Percentiles rank a stretch among this genome's conserved stretches.
phyloP scores from a whole-genome alignment of 2,797 vertebrate genomes.

The Alfaro cultratus region DNA sequence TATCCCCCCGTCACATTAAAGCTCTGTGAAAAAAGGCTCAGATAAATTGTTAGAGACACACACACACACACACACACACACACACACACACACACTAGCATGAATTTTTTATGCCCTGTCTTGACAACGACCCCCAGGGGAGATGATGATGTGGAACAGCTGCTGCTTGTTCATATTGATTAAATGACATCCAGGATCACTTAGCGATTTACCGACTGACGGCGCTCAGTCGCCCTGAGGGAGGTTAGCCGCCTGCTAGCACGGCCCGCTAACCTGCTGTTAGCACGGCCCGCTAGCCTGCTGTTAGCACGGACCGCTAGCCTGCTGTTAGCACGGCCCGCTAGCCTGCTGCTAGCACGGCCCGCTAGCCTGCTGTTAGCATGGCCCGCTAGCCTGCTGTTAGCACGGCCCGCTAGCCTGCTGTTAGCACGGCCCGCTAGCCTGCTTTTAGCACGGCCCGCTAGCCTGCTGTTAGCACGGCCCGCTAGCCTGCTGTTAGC shows the following conservation, averaged over 20 bases:
- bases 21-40: conserved; percentile 29
- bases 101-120: conserved; percentile 29
- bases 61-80: conserved; percentile 12
- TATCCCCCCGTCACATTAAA: conserved; percentile 32
- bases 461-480: no score
- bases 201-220: conserved; percentile 76
- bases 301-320: no score
- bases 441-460: no score
- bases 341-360: no score
- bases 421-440: no score
- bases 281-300: neutral
- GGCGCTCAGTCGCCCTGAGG: conserved; percentile 61
- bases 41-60: conserved; percentile 16
- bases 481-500: no score
- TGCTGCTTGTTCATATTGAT: conserved; percentile 88
- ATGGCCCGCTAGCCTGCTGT: no score
- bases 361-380: no score
- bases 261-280: no score
- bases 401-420: no score
- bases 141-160: conserved; percentile 86
- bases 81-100: conserved; percentile 12
- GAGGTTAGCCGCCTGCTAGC: conserved; percentile 35
- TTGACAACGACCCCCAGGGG: conserved; percentile 68
- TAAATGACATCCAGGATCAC: conserved; percentile 89
- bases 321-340: no score